A percentile compares a stretch with the other conserved stretches of the same genome.
Evolutionary conservation across 2,888 invertebrate genomes (phyloP).

Genomic region (Ennomos fuscantarius): DNA sequence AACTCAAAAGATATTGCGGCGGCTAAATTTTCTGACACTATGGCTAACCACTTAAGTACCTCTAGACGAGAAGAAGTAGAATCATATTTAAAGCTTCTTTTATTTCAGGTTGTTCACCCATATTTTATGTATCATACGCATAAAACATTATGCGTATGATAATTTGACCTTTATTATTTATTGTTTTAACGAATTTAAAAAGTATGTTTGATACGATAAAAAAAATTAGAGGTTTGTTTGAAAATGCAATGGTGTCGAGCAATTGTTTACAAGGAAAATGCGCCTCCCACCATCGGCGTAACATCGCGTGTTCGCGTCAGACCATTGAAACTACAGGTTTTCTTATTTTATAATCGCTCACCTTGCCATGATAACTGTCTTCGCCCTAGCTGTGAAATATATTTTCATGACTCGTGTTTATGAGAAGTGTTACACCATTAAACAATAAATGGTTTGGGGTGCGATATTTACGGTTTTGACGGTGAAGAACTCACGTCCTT

Average conservation of each 20-base stretch:
- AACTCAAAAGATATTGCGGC: too few relatives aligned
- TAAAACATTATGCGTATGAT: too few relatives aligned
- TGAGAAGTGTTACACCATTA: neutral
- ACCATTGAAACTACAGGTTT: slow-evolving; percentile 53
- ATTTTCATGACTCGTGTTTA: slow-evolving; percentile 1
- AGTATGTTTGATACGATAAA: neutral
- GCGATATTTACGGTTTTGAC: slow-evolving; percentile 17
- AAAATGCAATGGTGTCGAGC: slow-evolving; percentile 30
- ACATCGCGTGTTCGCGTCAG: slow-evolving; percentile 66
- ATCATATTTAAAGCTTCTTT: too few relatives aligned
- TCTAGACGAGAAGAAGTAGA: too few relatives aligned
- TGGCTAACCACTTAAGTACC: too few relatives aligned
- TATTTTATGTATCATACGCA: too few relatives aligned
- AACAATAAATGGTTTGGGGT: slow-evolving; percentile 5
- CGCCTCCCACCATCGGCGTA: slow-evolving; percentile 50
- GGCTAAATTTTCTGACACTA: too few relatives aligned
- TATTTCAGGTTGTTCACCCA: too few relatives aligned
- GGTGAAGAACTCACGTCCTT: slow-evolving; percentile 87
- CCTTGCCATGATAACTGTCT: slow-evolving; percentile 17
- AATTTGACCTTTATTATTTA: too few relatives aligned
- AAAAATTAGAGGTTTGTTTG: slow-evolving; percentile 47
- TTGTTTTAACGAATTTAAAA: too few relatives aligned
- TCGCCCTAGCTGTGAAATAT: slow-evolving; percentile 8
- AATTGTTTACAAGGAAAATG: slow-evolving; percentile 63
- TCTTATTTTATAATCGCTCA: slow-evolving; percentile 59